Evolutionary conservation across 2,888 invertebrate genomes (phyloP), one percentile per base, ranked within the genome.

Genomic region (Tanaodytes sp.): DNA sequence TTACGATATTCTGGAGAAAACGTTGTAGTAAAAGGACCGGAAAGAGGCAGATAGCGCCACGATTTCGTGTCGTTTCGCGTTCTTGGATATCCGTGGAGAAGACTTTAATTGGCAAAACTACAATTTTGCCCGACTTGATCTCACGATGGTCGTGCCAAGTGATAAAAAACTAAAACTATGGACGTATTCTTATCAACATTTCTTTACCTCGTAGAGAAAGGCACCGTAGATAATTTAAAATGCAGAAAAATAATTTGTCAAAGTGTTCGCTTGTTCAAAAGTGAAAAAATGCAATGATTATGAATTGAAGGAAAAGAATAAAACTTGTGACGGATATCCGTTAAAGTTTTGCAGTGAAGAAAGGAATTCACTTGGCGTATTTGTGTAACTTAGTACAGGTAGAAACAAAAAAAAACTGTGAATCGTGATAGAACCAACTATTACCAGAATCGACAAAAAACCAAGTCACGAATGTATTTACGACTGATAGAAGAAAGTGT

Each of bases 81-180:
- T 49, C 62, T 39, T 51, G 66, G 66, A 66, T 71, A 63, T 63
- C 66, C 58, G 62, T 40, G 46, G 54, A 33, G 48, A 57, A 65
- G 71, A 59, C 58, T 71, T 71, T 66, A 71, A 71, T 71, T 71
- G 71, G 71, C 63, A 57, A 66, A 71, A 63, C 63, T 59, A 55
- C 55, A 58, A 43, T 66, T 65, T 62, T 49, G 65, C 37, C 57
- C 37, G 40, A 16, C 54, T 69, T 52, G 27, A 23, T 49, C 16
- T 51, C 70, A 71, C 71, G 71, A 66, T 63, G 59, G 55, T 67
- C 71, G 71, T 71, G 66, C 63, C 51, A 59, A 66, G 59, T 67
- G 66, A 63, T 67, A 55, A 55, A 55, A n/a, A n/a, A n/a, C n/a
- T n/a, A n/a, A n/a, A n/a, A n/a, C n/a, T n/a, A n/a, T n/a, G n/a